These are phyloP conservation scores for Eutrigla gurnardus DNA, from an alignment of 2,797 vertebrate genomes.

Conservation along the genomic window DNA sequence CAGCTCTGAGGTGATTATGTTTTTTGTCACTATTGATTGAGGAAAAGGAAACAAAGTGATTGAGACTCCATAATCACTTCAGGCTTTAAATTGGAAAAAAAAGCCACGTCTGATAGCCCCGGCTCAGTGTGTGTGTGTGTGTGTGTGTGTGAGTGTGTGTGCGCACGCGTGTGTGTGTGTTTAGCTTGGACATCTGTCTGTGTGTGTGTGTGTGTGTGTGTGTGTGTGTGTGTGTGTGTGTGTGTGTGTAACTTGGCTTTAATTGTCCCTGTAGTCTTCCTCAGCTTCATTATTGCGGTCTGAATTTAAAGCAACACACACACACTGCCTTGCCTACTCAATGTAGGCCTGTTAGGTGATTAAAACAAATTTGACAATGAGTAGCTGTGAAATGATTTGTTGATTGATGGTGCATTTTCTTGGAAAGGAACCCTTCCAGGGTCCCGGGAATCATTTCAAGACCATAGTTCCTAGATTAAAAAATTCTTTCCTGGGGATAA, in stretches of 20 bases:
- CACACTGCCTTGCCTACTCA: background rate
- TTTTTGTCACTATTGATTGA: conserved; percentile 75
- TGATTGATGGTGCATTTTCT: background rate
- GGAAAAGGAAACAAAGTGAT: conserved; percentile 69
- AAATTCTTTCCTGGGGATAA: background rate
- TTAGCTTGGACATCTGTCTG: conserved; percentile 13
- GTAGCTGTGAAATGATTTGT: background rate
- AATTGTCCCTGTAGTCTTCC: conserved; percentile 39
- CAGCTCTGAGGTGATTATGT: conserved; percentile 65
- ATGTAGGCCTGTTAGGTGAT: background rate
- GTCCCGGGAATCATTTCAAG: background rate
- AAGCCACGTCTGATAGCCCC: conserved; percentile 6
- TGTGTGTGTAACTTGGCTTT: conserved; percentile 39
- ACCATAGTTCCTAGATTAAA: background rate
- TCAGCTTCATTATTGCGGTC: conserved; percentile 32
- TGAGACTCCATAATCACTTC: conserved; percentile 58
- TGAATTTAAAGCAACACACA: conserved; percentile 8
- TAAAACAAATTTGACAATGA: too few species aligned
- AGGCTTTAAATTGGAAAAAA: conserved; percentile 55
- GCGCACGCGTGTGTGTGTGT: conserved; percentile 34
- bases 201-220: too few species aligned
- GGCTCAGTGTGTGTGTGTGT: too few species aligned
- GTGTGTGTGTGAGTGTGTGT: too few species aligned
- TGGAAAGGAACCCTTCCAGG: background rate
- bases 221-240: too few species aligned